Base-by-base conservation (phyloP, 2,888 invertebrate genomes). In the Trissoscelio sp. region DNA sequence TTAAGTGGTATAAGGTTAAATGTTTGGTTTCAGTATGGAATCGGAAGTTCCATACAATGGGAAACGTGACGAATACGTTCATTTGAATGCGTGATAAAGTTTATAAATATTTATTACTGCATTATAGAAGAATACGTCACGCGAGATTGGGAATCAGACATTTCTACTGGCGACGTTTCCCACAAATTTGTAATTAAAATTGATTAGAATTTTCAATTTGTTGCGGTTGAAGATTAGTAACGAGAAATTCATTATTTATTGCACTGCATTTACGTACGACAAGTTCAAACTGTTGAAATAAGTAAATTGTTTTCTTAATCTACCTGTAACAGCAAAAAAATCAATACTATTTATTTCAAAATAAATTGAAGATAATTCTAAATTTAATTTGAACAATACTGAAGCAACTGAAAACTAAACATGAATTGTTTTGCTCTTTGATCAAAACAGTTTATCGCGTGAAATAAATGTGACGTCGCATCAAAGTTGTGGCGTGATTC, bases 41-140 rank as follows among this genome's bases (percentile, higher is more conserved):
- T 64, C 42, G 14, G 16, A 14, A 70, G 5, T 70, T 62, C 44
- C 24, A 24, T 31, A 57, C 16, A 46, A 64, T 57, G 28, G 60
- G 48, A 78, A 78, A 64, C 64, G 64, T 70, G 70, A 70, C 70
- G 64, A 64, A 78, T 78, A 16, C 62, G 55, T 77, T 51, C 55
- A 69, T 77, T 77, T 77, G 46, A 78, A 70, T 70, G 44, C 37
- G 18, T 60, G 70, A 78, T 78, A 64, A 70, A 70, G 53, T 55
- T 70, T 22, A 70, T 78, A 78, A 78, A 78, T 78, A 78, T 78
- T 55, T 70, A 78, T 78, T 70, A 55, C 55, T 18, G 18, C 46
- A 28, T 57, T 34, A 64, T 51, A 64, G 55, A 70, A 57, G 55
- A 46, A 62, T 70, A 70, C 39, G 70, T 48, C 78, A 70, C 78